Conservation (phyloP, 2,888 invertebrate species). For the Cantharis rustica region DNA sequence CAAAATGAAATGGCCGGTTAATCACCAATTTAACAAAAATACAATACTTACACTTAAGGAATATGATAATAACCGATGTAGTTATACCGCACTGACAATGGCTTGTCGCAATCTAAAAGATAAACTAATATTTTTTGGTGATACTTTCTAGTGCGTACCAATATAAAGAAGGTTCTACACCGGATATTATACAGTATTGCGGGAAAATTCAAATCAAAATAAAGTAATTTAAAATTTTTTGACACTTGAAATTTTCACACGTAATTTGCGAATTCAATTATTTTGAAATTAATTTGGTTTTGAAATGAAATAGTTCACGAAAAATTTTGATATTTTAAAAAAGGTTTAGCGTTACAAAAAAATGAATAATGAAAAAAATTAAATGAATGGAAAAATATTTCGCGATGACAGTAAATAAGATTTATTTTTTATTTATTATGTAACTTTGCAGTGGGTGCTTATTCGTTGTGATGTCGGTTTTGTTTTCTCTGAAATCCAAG, state of each 20-base stretch:
- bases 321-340: background rate
- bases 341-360: background rate
- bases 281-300: conserved; percentile 6
- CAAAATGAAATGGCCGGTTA: conserved; percentile 17
- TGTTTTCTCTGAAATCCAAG: background rate
- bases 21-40: background rate
- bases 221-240: conserved; percentile 23
- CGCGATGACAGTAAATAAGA: background rate
- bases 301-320: background rate
- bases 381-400: background rate
- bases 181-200: conserved; percentile 7
- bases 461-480: background rate
- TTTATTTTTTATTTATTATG: background rate
- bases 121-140: background rate
- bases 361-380: background rate
- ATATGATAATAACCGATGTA: background rate
- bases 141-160: conserved; percentile 10
- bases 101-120: background rate
- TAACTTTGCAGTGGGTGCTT: background rate
- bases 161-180: conserved; percentile 1
- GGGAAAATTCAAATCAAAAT: conserved; percentile 29
- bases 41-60: background rate
- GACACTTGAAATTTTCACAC: conserved; percentile 40
- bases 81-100: background rate
- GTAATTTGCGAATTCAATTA: conserved; percentile 20